Evolutionary conservation across 1,140 invertebrate genomes (phyloP).

Genomic region (Chionoecetes opilio): DNA sequence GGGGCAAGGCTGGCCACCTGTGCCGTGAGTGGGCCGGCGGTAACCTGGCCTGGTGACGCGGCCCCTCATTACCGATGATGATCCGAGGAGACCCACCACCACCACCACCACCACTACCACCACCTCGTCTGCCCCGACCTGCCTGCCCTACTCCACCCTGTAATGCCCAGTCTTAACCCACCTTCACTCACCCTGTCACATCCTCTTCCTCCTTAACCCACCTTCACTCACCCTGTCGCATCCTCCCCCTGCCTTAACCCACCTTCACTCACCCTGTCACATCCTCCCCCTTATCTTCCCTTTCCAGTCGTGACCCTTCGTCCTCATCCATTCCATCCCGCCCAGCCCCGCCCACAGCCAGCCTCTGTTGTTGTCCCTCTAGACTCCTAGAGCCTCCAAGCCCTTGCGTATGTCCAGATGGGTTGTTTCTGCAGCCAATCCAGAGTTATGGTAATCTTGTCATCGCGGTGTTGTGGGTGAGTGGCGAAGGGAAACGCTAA

Average conservation of each 20-base stretch:
- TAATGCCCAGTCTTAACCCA: neutral
- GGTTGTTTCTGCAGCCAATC: no score
- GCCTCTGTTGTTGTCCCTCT: neutral
- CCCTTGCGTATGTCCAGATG: neutral
- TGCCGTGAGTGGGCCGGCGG: neutral
- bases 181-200: neutral
- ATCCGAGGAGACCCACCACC: neutral
- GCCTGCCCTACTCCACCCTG: neutral
- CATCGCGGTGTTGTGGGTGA: neutral
- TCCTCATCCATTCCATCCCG: neutral
- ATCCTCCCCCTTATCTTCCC: neutral
- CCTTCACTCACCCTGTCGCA: neutral
- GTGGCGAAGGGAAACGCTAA: neutral
- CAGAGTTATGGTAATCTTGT: no score
- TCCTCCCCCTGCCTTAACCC: neutral
- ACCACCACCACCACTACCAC: no score
- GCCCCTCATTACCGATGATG: neutral
- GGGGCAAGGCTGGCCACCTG: neutral
- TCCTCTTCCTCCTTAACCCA: neutral
- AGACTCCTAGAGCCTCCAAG: neutral
- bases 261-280: neutral
- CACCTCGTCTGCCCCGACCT: neutral
- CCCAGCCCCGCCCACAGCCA: neutral
- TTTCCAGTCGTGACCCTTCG: no score
- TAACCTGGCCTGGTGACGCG: neutral